Evolutionary conservation across 2,797 vertebrate species (phyloP), one percentile per base, ranked within the genome.

Genomic region (Cetoscarus ocellatus): DNA sequence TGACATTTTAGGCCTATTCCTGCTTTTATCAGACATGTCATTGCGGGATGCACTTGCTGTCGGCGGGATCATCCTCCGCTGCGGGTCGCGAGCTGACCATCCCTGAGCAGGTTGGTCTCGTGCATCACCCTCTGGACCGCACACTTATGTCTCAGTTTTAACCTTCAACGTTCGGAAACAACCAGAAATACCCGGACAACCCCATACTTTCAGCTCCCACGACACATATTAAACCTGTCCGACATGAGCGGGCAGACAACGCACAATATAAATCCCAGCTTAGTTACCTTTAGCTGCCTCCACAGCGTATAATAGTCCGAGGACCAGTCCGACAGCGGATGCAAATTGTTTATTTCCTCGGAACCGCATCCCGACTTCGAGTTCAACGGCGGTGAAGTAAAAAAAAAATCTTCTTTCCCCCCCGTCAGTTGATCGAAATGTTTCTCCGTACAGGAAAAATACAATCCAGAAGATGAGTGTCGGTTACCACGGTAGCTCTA

Each of bases 241-340:
- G 60, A 65, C 72, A 69, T 14, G 12, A 3, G 43, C 54, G 42
- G 44, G 14, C 58, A 53, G 39, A 69, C 70, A 42, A 17, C 74
- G 76, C 77, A 78, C 73, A 55, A 65, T 6, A 67, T 56, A 90
- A 92, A 90, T 82, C 84, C 90, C 82, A 40, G 86, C 82, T 93
- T 89, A 90, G 86, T 92, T 93, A 95, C 95, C 95, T 95, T 95
- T 95, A 67, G 93, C 90, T 70, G 94, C 92, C 67, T 95, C 89
- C 91, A 82, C 89, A 84, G 91, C 92, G 71, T 87, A 95, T 81
- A 95, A 83, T 79, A 95, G 92, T 90, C 90, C 93, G 85, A 95
- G 92, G 90, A 95, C 89, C 92, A 94, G 87, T 89, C 91, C 93
- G 88, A 91, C 88, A 61, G 88, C 88, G 90, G 93, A 94, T 89